Conservation (phyloP, 2,888 invertebrate genomes). For the Aphodius granarius region DNA sequence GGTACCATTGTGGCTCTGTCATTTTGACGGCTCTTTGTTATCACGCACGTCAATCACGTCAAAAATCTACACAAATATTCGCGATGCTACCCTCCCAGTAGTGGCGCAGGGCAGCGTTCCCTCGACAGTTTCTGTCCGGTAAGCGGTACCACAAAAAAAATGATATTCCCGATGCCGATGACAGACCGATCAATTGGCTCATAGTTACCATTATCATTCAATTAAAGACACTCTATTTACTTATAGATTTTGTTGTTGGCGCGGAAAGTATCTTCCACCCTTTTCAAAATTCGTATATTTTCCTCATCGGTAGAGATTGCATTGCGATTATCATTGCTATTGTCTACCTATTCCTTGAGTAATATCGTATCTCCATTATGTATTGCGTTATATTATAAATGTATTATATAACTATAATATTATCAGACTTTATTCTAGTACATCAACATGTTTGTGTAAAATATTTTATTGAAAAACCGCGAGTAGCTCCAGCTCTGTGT, state of each 20-base stretch:
- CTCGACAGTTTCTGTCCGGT: background rate
- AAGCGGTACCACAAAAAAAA: background rate
- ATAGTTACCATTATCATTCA: background rate
- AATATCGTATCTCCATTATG: no score
- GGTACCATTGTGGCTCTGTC: constrained; percentile 39
- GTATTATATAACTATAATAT: background rate
- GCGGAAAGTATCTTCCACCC: no score
- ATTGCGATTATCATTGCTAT: no score
- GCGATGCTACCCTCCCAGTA: constrained; percentile 2
- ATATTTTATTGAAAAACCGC: background rate
- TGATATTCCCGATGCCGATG: no score
- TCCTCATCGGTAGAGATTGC: no score
- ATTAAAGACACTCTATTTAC: background rate
- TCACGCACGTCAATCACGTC: constrained; percentile 36
- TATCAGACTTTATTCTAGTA: no score
- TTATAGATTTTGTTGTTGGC: no score
- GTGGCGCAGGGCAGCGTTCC: background rate
- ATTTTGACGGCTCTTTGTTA: constrained; percentile 33
- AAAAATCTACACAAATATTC: constrained; percentile 5
- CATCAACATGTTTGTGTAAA: background rate
- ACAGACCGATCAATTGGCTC: background rate
- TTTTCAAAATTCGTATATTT: no score
- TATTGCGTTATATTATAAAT: no score
- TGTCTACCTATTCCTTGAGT: no score
- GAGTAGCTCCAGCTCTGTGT: background rate